Evolutionary conservation across 2,888 invertebrate genomes (phyloP).

Genomic region (Ectemnius lituratus): DNA sequence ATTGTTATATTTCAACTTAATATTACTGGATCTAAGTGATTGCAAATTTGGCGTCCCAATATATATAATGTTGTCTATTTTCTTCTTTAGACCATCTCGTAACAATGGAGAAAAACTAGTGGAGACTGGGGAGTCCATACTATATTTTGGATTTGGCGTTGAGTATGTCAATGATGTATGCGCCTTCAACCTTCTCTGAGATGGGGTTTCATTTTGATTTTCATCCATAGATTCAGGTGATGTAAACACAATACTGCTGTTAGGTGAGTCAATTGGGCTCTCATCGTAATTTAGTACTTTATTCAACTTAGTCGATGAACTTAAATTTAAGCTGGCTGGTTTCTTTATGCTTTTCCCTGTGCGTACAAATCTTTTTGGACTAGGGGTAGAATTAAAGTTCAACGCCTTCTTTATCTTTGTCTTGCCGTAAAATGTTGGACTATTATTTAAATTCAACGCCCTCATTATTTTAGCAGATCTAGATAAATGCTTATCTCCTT

Average conservation of each 20-base stretch:
- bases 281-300: slow-evolving; percentile 61
- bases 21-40: slow-evolving; percentile 37
- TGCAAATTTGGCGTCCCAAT: slow-evolving; percentile 58
- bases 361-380: slow-evolving; percentile 58
- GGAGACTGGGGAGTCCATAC: slow-evolving; percentile 21
- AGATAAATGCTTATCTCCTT: slow-evolving; percentile 58
- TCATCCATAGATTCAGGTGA: slow-evolving; percentile 70
- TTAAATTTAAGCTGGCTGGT: slow-evolving; percentile 46
- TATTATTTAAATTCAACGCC: slow-evolving; percentile 65
- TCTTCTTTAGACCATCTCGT: slow-evolving; percentile 56
- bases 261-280: slow-evolving; percentile 60
- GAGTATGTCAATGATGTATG: slow-evolving; percentile 62
- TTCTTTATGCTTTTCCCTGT: slow-evolving; percentile 37
- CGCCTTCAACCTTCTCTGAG: slow-evolving; percentile 59
- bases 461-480: slow-evolving; percentile 72
- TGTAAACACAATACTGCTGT: slow-evolving; percentile 55
- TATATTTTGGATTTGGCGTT: slow-evolving; percentile 51
- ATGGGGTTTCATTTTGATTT: slow-evolving; percentile 73
- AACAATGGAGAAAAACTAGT: slow-evolving; percentile 52
- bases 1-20: slow-evolving; percentile 38
- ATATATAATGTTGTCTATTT: slow-evolving; percentile 59
- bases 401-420: slow-evolving; percentile 68
- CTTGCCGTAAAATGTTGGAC: slow-evolving; percentile 55
- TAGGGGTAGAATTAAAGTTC: slow-evolving; percentile 68
- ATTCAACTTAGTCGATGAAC: slow-evolving; percentile 56